Percentiles rank a stretch among this genome's conserved stretches.
These are phyloP conservation scores for Eristalis intricaria DNA, from an alignment of 2,888 invertebrate genomes.

Conservation along the genomic window DNA sequence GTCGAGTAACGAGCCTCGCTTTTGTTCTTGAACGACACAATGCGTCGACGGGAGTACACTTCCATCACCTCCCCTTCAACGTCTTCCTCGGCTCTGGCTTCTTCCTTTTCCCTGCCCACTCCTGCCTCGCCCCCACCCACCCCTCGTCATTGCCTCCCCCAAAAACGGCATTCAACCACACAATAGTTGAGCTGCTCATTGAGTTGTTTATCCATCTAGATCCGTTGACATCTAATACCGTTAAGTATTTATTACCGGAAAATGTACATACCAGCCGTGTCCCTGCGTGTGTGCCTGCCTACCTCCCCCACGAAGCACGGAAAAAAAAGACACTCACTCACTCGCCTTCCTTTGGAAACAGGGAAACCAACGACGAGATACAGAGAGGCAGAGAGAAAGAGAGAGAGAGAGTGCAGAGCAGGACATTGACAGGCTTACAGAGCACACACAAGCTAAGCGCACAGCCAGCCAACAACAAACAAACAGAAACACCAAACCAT, in stretches of 20 bases:
- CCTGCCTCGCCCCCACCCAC: too few relatives aligned
- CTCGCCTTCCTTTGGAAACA: background rate
- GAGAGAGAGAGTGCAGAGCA: background rate
- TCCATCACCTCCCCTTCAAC: too few relatives aligned
- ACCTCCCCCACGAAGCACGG: background rate
- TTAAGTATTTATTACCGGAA: slow-evolving; percentile 62
- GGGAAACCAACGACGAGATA: background rate
- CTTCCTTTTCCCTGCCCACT: background rate
- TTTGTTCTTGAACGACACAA: background rate
- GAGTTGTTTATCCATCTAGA: slow-evolving; percentile 59
- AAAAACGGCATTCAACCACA: slow-evolving; percentile 28
- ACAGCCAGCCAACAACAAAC: slow-evolving; percentile 30
- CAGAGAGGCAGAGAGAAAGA: background rate
- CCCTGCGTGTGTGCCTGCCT: background rate
- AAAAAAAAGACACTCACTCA: background rate
- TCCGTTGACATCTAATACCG: slow-evolving; percentile 64
- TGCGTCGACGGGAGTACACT: too few relatives aligned
- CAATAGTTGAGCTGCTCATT: slow-evolving; percentile 47
- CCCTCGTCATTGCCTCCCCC: too few relatives aligned
- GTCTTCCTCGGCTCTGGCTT: too few relatives aligned
- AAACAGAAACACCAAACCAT: slow-evolving; percentile 54
- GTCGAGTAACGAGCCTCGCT: background rate
- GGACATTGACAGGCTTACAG: slow-evolving; percentile 59
- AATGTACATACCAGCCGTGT: slow-evolving; percentile 30
- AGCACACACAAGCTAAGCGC: slow-evolving; percentile 27